A percentile compares a stretch with the other conserved stretches of the same genome.
phyloP scores from a whole-genome alignment of 2,888 invertebrate species.

The Drosophila greeni region DNA sequence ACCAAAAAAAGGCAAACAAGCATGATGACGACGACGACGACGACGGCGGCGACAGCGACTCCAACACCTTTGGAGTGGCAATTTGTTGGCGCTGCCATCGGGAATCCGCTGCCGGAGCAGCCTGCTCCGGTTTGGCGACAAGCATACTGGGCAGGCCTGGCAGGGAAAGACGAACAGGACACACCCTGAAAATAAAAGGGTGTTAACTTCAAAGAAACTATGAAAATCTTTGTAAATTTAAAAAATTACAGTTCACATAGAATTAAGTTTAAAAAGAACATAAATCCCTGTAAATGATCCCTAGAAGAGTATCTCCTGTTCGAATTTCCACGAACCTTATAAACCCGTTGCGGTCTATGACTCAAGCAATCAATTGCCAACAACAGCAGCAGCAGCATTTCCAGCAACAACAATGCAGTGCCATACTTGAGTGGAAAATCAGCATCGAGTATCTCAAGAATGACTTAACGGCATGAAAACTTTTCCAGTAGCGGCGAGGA shows the following conservation, averaged over 20 bases:
- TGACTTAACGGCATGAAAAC: conserved; percentile 66
- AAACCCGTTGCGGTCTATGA: conserved; percentile 69
- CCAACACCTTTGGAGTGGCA: conserved; percentile 73
- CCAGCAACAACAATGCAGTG: conserved; percentile 40
- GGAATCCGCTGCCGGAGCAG: conserved; percentile 32
- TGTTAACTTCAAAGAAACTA: background rate
- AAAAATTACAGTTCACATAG: background rate
- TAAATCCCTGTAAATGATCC: no score
- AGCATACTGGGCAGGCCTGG: conserved; percentile 48
- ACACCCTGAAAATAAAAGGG: conserved; percentile 6
- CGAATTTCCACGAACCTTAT: conserved; percentile 9
- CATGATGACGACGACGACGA: conserved; percentile 33
- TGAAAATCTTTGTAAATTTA: no score
- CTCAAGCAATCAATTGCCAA: conserved; percentile 71
- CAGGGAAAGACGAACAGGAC: conserved; percentile 14
- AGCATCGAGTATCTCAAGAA: conserved; percentile 68
- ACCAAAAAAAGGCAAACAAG: conserved; percentile 58
- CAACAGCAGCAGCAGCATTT: conserved; percentile 26
- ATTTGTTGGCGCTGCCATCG: conserved; percentile 64
- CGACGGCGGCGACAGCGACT: conserved; percentile 51
- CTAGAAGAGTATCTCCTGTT: conserved; percentile 4
- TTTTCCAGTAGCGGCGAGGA: conserved; percentile 25
- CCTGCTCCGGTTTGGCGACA: conserved; percentile 63
- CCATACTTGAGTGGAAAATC: conserved; percentile 62
- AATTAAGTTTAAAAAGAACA: no score